phyloP scores from a whole-genome alignment of 2,888 invertebrate species.

The Hymenopus coronatus region DNA sequence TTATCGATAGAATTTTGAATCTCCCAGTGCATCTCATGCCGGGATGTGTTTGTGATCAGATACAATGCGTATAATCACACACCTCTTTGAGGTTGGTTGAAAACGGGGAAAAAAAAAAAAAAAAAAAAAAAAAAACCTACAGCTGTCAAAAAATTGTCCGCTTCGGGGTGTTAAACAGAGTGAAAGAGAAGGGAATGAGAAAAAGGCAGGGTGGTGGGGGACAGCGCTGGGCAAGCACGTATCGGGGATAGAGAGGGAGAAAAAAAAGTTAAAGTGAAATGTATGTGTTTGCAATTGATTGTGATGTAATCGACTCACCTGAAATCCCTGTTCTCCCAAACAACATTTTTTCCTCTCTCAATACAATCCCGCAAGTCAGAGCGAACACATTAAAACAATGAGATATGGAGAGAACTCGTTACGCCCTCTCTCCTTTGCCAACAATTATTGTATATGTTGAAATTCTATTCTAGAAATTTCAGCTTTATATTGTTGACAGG shows the following conservation, averaged over 20 bases:
- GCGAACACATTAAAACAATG: neutral
- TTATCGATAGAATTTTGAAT: neutral
- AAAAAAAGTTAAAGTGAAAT: slow-evolving; percentile 4
- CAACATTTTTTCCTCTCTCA: slow-evolving; percentile 9
- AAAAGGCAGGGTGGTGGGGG: neutral
- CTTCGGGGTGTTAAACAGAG: slow-evolving; percentile 15
- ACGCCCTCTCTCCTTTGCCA: neutral
- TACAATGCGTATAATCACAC: neutral
- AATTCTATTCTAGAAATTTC: too few relatives aligned
- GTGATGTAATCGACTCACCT: slow-evolving; percentile 19
- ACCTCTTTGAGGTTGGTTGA: slow-evolving; percentile 25
- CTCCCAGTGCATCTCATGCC: neutral
- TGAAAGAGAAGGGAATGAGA: slow-evolving; percentile 12
- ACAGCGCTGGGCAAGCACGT: neutral
- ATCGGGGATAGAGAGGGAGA: neutral
- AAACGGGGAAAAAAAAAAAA: slow-evolving; percentile 16
- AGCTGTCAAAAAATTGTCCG: slow-evolving; percentile 29
- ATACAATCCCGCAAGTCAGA: neutral
- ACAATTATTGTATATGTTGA: too few relatives aligned
- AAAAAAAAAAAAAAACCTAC: slow-evolving; percentile 9
- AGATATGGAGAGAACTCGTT: neutral
- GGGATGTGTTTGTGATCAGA: neutral
- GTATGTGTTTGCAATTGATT: slow-evolving; percentile 12
- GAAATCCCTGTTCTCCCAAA: neutral
- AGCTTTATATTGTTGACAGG: too few relatives aligned